Conservation (phyloP, 2,888 invertebrate genomes). For the Oscheius sp. region DNA sequence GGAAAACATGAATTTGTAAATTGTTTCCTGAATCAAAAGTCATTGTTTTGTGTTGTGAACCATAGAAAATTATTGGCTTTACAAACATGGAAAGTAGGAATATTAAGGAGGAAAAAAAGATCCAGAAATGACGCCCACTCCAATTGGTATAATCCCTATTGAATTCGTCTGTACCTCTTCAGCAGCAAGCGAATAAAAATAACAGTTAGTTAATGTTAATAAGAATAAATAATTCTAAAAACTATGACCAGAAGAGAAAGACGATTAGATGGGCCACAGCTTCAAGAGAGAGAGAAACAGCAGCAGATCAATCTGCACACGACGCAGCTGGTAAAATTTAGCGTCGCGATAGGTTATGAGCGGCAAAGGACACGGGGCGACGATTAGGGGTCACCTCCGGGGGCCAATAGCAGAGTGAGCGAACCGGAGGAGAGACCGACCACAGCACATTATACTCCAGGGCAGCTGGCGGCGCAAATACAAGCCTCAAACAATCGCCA, state of each 20-base stretch:
- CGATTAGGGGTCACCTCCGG: conserved; percentile 22
- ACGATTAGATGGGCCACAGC: not conserved
- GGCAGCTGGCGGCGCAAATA: conserved; percentile 2
- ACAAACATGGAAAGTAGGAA: too few species aligned
- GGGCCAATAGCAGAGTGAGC: not conserved
- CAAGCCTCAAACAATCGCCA: not conserved
- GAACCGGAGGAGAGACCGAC: not conserved
- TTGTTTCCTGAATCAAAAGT: too few species aligned
- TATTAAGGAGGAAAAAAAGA: too few species aligned
- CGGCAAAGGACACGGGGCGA: conserved; percentile 13
- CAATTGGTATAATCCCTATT: too few species aligned
- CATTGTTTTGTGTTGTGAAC: too few species aligned
- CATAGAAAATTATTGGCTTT: too few species aligned
- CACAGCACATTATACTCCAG: conserved; percentile 7
- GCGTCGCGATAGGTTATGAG: conserved; percentile 22
- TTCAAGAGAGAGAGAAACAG: not conserved
- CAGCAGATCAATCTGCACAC: conserved; percentile 12
- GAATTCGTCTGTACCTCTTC: too few species aligned
- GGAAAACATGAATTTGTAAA: too few species aligned
- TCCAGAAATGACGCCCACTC: too few species aligned
- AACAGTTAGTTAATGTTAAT: too few species aligned
- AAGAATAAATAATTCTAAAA: too few species aligned
- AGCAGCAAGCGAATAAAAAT: too few species aligned
- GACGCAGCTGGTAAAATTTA: conserved; percentile 13
- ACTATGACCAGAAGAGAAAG: not conserved